phyloP scores from a whole-genome alignment of 2,797 vertebrate species.

The Melanotaenia parkinsoni region DNA sequence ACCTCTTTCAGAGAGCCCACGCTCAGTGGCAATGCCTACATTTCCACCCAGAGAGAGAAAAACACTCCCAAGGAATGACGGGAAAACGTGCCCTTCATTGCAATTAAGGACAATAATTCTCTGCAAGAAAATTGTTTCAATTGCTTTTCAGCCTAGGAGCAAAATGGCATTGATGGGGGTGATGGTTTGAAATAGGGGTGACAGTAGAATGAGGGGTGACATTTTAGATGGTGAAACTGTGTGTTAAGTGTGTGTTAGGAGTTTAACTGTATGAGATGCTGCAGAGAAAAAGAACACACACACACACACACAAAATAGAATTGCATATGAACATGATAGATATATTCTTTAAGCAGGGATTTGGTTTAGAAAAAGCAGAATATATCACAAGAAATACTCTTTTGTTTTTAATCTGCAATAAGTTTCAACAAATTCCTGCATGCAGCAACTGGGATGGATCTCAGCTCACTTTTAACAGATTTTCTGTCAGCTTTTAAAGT shows the following conservation, averaged over 20 bases:
- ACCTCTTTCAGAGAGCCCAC: conserved; percentile 82
- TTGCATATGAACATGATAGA: conserved; percentile 32
- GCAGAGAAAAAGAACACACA: conserved; percentile 37
- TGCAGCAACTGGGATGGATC: conserved; percentile 16
- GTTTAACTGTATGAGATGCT: conserved; percentile 49
- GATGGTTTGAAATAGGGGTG: conserved; percentile 76
- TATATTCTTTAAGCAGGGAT: conserved; percentile 40
- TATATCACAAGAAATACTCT: conserved; percentile 25
- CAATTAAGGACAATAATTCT: conserved; percentile 85
- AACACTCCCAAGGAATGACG: conserved; percentile 77
- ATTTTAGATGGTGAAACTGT: conserved; percentile 68
- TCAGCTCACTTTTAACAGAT: not conserved
- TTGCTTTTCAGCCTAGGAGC: conserved; percentile 82
- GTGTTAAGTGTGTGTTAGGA: conserved; percentile 59
- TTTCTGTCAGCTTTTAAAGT: too few relatives aligned
- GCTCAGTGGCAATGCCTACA: conserved; percentile 77
- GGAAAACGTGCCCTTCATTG: conserved; percentile 80
- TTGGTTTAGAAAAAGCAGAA: conserved; percentile 10
- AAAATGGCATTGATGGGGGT: conserved; percentile 81
- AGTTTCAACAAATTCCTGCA: conserved; percentile 13
- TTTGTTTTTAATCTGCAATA: conserved; percentile 33
- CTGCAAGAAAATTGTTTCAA: conserved; percentile 83
- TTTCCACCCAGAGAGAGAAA: conserved; percentile 79
- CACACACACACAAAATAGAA: conserved; percentile 20
- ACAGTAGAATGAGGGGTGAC: conserved; percentile 67